phyloP scores from a whole-genome alignment of 2,888 invertebrate genomes.

The Bellardia bayeri region DNA sequence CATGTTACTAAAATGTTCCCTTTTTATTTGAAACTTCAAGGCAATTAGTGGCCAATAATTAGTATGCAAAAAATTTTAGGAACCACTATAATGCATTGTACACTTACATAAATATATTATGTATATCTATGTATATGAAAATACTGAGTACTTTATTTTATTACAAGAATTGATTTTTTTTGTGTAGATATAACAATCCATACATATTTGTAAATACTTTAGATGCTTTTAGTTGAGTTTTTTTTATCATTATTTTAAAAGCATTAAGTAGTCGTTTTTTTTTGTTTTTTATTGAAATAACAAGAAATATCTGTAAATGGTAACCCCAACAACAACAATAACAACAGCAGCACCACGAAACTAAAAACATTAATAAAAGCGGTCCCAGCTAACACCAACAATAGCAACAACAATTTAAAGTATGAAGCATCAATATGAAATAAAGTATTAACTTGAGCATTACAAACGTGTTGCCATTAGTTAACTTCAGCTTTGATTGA shows the following conservation, averaged over 20 bases:
- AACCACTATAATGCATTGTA: neutral
- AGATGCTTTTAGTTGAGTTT: neutral
- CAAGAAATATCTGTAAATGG: conserved; percentile 50
- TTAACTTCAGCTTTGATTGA: conserved; percentile 85
- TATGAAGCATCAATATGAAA: conserved; percentile 67
- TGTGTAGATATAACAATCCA: neutral
- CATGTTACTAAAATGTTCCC: too few species aligned
- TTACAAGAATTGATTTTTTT: neutral
- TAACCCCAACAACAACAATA: conserved; percentile 41
- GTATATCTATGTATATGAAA: neutral
- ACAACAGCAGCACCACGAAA: conserved; percentile 11
- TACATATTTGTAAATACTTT: neutral
- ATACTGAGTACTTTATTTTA: neutral
- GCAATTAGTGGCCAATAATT: too few species aligned
- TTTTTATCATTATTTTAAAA: conserved; percentile 65
- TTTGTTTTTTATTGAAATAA: conserved; percentile 58
- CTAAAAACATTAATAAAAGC: conserved; percentile 44
- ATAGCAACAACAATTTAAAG: conserved; percentile 45
- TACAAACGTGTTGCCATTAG: conserved; percentile 84
- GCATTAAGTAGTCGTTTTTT: conserved; percentile 56
- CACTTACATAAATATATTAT: neutral
- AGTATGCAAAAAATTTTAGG: too few species aligned
- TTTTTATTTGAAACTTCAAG: too few species aligned
- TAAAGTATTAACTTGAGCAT: conserved; percentile 75
- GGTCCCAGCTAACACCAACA: conserved; percentile 4